Evolutionary conservation across 2,797 vertebrate genomes (phyloP).

Genomic region (Heterohyrax brucei): DNA sequence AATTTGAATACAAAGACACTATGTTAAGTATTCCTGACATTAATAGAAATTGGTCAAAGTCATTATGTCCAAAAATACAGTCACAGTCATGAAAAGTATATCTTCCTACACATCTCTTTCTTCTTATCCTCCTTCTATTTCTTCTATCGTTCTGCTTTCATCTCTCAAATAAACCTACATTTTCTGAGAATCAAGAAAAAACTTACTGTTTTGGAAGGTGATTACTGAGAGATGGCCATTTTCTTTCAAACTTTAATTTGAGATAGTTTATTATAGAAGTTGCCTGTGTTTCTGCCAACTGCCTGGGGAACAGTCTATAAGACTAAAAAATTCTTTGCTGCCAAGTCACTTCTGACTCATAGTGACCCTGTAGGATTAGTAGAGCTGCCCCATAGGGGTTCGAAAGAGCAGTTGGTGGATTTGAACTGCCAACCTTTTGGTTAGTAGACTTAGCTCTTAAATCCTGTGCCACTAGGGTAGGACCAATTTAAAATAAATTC

Average conservation of each 20-base stretch:
- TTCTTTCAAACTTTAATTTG: slow-evolving; percentile 26
- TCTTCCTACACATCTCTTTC: background rate
- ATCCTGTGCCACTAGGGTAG: too few species aligned
- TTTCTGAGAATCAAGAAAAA: background rate
- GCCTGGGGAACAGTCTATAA: background rate
- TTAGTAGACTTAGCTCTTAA: too few species aligned
- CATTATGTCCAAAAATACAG: background rate
- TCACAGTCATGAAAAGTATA: background rate
- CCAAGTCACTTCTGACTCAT: too few species aligned
- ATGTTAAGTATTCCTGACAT: background rate
- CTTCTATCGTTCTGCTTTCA: background rate
- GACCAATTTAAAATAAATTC: slow-evolving; percentile 35
- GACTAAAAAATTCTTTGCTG: too few species aligned
- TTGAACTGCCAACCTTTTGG: too few species aligned
- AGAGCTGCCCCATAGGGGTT: too few species aligned
- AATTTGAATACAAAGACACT: background rate
- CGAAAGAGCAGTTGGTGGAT: too few species aligned
- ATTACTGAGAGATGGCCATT: background rate
- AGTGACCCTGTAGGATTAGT: too few species aligned
- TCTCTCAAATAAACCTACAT: background rate
- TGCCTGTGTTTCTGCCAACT: background rate
- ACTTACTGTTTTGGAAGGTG: background rate
- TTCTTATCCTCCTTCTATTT: background rate
- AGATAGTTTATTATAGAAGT: background rate
- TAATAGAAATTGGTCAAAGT: background rate